Evolutionary conservation across 92 coral and sea anemone genomes (phyloP).

Genomic region (Palythoa grandis): DNA sequence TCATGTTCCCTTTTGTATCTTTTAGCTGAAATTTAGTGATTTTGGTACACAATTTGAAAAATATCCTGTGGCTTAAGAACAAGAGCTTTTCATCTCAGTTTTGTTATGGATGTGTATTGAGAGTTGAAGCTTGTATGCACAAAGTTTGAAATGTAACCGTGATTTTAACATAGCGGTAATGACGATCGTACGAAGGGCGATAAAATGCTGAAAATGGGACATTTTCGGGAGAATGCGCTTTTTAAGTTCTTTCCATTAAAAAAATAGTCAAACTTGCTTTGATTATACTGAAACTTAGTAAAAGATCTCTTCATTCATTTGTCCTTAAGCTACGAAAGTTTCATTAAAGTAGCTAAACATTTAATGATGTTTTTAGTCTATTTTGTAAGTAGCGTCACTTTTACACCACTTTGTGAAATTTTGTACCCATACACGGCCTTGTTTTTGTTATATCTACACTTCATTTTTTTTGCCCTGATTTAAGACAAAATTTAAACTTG

Average conservation of each 20-base stretch:
- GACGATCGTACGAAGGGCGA: conserved; percentile 7
- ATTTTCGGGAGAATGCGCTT: conserved; percentile 1
- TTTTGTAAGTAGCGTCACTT: not conserved
- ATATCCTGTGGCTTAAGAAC: conserved; percentile 6
- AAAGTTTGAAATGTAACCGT: conserved; percentile 8
- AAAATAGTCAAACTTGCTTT: not conserved
- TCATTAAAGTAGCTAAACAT: not conserved
- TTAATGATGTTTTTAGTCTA: not conserved
- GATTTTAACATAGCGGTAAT: not conserved
- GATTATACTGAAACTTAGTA: not conserved
- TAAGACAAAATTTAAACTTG: not conserved
- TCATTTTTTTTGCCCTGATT: too few species aligned
- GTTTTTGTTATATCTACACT: not conserved
- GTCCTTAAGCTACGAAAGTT: not conserved
- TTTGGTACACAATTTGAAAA: conserved; percentile 10
- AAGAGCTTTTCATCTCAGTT: conserved; percentile 3
- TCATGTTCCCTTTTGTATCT: conserved; percentile 4
- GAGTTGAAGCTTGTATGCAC: not conserved
- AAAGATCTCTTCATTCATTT: not conserved
- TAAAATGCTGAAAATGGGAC: not conserved
- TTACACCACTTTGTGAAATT: not conserved
- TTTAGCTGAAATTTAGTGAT: conserved; percentile 2
- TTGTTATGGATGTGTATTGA: not conserved
- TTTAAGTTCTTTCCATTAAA: not conserved
- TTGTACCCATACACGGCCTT: not conserved